These are phyloP conservation scores for Phalacrocorax pelagicus DNA, from an alignment of 2,113 vertebrate genomes.

Conservation along the genomic window DNA sequence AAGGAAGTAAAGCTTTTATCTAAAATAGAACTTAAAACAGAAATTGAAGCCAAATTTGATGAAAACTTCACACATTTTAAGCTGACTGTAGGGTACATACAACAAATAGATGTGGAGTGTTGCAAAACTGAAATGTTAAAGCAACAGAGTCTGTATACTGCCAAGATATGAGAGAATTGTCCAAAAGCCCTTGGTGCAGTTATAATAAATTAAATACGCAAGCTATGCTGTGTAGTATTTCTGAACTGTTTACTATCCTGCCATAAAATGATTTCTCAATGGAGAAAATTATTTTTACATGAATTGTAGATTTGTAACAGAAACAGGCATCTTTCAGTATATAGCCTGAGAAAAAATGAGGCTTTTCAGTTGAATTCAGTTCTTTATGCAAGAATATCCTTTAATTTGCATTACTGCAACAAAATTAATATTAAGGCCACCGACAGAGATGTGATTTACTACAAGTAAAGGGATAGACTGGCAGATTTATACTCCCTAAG, in stretches of 20 bases:
- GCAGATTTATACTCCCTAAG: conserved; percentile 39
- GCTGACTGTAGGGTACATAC: not conserved
- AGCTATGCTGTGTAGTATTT: not conserved
- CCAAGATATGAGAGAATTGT: not conserved
- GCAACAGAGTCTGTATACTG: not conserved
- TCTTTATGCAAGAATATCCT: not conserved
- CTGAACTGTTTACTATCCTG: not conserved
- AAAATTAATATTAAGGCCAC: conserved; percentile 3
- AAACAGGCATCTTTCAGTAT: not conserved
- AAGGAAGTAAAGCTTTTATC: conserved; percentile 10
- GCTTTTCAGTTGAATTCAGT: not conserved
- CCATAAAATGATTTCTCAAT: not conserved
- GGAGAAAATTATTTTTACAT: not conserved
- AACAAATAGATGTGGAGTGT: not conserved
- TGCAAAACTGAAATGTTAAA: conserved; percentile 3
- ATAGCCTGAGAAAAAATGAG: not conserved
- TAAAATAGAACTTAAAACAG: conserved; percentile 32
- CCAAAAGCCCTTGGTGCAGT: conserved; percentile 18
- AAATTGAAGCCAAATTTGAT: not conserved
- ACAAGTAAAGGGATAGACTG: conserved; percentile 10
- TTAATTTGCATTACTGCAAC: conserved; percentile 26
- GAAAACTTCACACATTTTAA: not conserved
- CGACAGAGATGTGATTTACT: conserved; percentile 31
- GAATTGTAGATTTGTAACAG: not conserved
- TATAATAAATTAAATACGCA: conserved; percentile 10